phyloP scores from a whole-genome alignment of 2,888 invertebrate genomes.

The Caenorhabditis wallacei region DNA sequence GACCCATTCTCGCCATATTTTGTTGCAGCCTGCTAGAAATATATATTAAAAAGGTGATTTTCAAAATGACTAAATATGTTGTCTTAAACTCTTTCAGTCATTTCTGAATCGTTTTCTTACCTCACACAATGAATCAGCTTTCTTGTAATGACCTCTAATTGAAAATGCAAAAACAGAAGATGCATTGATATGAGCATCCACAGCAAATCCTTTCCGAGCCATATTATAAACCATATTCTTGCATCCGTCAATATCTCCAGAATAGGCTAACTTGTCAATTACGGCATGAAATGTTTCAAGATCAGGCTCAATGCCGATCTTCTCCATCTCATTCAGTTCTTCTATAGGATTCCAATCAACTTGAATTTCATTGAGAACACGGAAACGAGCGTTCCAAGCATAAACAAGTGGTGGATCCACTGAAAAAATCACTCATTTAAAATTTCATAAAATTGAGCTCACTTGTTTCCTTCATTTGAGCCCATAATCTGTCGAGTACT shows the following conservation, averaged over 20 bases:
- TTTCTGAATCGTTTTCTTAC: too few relatives aligned
- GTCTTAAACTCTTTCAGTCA: too few relatives aligned
- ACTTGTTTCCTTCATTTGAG: conserved; percentile 28
- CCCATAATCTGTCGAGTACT: conserved; percentile 70
- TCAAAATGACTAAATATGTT: too few relatives aligned
- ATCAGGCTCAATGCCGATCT: conserved; percentile 56
- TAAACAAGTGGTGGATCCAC: conserved; percentile 60
- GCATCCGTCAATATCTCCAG: conserved; percentile 68
- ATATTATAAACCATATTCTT: conserved; percentile 69
- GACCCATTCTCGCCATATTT: conserved; percentile 64
- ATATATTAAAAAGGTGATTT: too few relatives aligned
- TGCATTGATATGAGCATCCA: conserved; percentile 67
- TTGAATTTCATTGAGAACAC: conserved; percentile 70
- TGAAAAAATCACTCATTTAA: conserved; percentile 29
- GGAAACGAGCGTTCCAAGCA: conserved; percentile 66
- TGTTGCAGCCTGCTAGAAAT: conserved; percentile 65
- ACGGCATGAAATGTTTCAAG: conserved; percentile 63
- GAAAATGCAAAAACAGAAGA: conserved; percentile 70
- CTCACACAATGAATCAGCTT: conserved; percentile 70
- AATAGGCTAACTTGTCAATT: conserved; percentile 46
- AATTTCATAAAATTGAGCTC: background rate
- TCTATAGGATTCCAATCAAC: conserved; percentile 61
- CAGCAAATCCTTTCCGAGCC: conserved; percentile 69
- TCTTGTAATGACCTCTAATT: conserved; percentile 64
- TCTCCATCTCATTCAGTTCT: conserved; percentile 60